These are phyloP conservation scores for Mercenaria mercenaria DNA, from an alignment of 1,140 invertebrate genomes.

Conservation along the genomic window DNA sequence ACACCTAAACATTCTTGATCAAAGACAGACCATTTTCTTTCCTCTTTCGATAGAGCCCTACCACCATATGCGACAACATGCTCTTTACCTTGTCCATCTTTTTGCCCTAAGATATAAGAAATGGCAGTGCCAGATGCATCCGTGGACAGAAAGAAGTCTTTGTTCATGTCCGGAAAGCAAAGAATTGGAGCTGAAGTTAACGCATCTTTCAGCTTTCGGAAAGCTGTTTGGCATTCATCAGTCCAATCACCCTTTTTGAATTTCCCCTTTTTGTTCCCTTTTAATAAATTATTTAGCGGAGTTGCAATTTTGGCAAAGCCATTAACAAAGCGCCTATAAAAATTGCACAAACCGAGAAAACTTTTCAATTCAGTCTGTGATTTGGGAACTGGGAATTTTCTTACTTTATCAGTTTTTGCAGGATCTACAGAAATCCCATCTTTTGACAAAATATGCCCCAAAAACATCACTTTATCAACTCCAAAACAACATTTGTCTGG, in stretches of 20 bases:
- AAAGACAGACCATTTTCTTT: conserved; percentile 55
- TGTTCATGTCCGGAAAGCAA: conserved; percentile 66
- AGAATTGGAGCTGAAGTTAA: conserved; percentile 70
- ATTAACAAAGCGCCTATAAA: conserved; percentile 83
- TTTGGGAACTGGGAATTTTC: conserved; percentile 68
- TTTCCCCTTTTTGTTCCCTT: conserved; percentile 44
- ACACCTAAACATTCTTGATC: conserved; percentile 66
- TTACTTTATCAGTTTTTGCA: conserved; percentile 45
- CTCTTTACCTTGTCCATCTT: conserved; percentile 77
- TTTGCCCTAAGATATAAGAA: conserved; percentile 75
- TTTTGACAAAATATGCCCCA: conserved; percentile 65
- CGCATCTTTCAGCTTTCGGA: conserved; percentile 68
- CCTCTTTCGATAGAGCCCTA: conserved; percentile 77
- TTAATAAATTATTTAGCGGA: conserved; percentile 77
- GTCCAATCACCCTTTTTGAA: conserved; percentile 55
- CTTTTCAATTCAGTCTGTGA: conserved; percentile 81
- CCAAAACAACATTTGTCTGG: conserved; percentile 62
- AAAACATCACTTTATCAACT: conserved; percentile 53
- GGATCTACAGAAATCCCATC: conserved; percentile 58
- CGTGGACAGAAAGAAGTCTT: conserved; percentile 70
- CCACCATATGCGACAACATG: conserved; percentile 86
- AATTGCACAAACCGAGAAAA: conserved; percentile 86
- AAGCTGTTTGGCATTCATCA: conserved; percentile 63
- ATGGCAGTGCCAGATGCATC: conserved; percentile 75
- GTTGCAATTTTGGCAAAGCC: conserved; percentile 79